Conservation (phyloP, 2,797 vertebrate species). For the Diplodus sargus region DNA sequence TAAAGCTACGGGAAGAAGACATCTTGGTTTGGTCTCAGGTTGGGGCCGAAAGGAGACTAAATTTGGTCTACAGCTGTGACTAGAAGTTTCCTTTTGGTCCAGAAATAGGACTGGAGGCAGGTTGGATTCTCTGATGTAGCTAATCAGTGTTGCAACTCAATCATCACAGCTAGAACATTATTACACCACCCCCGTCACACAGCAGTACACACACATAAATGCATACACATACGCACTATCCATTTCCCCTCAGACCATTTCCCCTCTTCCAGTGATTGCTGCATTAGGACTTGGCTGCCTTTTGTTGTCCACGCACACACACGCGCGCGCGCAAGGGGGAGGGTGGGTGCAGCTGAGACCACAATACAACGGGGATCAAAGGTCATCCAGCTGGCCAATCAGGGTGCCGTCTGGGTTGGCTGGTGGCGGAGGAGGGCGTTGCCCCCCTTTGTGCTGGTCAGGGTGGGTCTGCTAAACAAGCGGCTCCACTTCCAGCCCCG, state of each 20-base stretch:
- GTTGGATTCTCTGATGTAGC: conserved; percentile 24
- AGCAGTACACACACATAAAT: conserved; percentile 18
- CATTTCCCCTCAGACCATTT: conserved; percentile 68
- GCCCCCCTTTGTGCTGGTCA: conserved; percentile 77
- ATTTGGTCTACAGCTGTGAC: background rate
- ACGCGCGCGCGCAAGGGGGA: conserved; percentile 54
- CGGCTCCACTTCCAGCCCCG: conserved; percentile 67
- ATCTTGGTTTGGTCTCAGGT: conserved; percentile 2
- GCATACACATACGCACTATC: conserved; percentile 26
- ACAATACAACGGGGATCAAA: conserved; percentile 80
- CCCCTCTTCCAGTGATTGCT: conserved; percentile 67
- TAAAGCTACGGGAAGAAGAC: background rate
- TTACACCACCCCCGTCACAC: conserved; percentile 48
- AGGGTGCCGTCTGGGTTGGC: conserved; percentile 59
- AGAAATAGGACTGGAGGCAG: background rate
- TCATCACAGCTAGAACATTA: conserved; percentile 62
- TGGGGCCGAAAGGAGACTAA: background rate
- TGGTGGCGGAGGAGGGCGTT: conserved; percentile 68
- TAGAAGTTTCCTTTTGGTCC: background rate
- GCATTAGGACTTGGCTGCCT: conserved; percentile 69
- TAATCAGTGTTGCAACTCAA: conserved; percentile 57
- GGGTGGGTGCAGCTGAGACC: conserved; percentile 76
- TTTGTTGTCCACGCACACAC: conserved; percentile 72
- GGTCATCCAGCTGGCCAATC: conserved; percentile 83
- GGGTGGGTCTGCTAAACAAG: conserved; percentile 82